Conservation (phyloP, 1,140 invertebrate genomes). For the Argopecten irradians region DNA sequence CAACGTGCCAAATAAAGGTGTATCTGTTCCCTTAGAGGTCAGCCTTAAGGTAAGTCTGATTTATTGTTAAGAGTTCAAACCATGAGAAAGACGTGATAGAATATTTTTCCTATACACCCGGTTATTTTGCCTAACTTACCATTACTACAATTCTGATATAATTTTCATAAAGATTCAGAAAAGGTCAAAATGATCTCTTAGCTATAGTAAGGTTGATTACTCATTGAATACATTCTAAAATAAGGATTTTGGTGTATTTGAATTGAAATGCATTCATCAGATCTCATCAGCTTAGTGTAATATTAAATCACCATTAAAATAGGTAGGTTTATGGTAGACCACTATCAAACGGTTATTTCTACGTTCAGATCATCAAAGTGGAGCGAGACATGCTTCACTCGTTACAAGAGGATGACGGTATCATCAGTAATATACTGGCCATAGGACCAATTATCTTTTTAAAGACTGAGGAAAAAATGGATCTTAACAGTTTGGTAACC, state of each 20-base stretch:
- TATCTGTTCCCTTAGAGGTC: slow-evolving; percentile 56
- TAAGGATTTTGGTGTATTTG: too few species aligned
- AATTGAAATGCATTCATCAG: too few species aligned
- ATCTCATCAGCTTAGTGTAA: background rate
- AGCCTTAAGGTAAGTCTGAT: slow-evolving; percentile 67
- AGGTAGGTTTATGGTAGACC: too few species aligned
- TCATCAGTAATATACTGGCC: slow-evolving; percentile 66
- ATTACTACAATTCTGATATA: background rate
- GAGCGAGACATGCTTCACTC: slow-evolving; percentile 51
- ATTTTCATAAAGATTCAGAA: too few species aligned
- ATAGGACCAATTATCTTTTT: slow-evolving; percentile 69
- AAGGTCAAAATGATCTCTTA: too few species aligned
- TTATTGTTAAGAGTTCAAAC: too few species aligned
- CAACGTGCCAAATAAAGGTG: slow-evolving; percentile 63
- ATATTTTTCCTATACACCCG: background rate
- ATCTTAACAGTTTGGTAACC: slow-evolving; percentile 66
- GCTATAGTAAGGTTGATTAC: too few species aligned
- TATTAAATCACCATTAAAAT: too few species aligned
- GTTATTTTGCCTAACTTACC: background rate
- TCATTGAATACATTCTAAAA: too few species aligned
- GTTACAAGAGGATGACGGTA: slow-evolving; percentile 53
- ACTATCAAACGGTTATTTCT: too few species aligned
- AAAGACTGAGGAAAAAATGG: slow-evolving; percentile 49
- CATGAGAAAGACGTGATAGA: background rate
- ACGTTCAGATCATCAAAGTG: slow-evolving; percentile 60